Evolutionary conservation across 2,888 invertebrate genomes (phyloP).

Genomic region (Amphipoea oculea): DNA sequence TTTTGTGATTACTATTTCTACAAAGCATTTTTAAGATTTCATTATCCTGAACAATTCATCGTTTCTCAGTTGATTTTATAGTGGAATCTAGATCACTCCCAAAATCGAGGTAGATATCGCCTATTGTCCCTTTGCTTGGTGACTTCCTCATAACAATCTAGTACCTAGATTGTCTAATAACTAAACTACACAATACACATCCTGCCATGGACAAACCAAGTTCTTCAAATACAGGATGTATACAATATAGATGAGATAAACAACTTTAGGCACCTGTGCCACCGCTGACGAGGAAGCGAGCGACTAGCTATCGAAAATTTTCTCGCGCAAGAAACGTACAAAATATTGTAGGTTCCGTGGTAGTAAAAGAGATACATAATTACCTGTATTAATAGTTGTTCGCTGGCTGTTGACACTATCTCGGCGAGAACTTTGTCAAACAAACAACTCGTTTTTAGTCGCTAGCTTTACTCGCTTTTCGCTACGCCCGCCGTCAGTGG

Average conservation of each 20-base stretch:
- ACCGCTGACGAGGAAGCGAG: not conserved
- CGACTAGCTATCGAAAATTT: not conserved
- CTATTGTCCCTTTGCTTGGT: not conserved
- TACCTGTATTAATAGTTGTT: not conserved
- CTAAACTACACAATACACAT: not conserved
- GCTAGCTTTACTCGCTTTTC: not conserved
- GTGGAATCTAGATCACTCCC: not conserved
- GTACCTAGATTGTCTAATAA: not conserved
- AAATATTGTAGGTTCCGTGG: not conserved
- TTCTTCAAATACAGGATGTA: constrained; percentile 3
- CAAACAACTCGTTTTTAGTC: not conserved
- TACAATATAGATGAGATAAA: constrained; percentile 1
- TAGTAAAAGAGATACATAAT: not conserved
- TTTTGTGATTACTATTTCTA: too few relatives aligned
- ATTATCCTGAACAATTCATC: not conserved
- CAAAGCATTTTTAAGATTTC: not conserved
- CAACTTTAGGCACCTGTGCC: not conserved
- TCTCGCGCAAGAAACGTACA: not conserved
- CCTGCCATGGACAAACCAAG: not conserved
- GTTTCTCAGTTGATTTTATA: not conserved
- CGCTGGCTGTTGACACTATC: not conserved
- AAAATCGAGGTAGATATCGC: not conserved
- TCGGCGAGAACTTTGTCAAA: not conserved
- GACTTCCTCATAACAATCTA: not conserved
- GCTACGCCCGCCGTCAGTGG: not conserved